These are phyloP conservation scores for Leiothrix lutea DNA, from an alignment of 2,113 vertebrate genomes.

Conservation along the genomic window DNA sequence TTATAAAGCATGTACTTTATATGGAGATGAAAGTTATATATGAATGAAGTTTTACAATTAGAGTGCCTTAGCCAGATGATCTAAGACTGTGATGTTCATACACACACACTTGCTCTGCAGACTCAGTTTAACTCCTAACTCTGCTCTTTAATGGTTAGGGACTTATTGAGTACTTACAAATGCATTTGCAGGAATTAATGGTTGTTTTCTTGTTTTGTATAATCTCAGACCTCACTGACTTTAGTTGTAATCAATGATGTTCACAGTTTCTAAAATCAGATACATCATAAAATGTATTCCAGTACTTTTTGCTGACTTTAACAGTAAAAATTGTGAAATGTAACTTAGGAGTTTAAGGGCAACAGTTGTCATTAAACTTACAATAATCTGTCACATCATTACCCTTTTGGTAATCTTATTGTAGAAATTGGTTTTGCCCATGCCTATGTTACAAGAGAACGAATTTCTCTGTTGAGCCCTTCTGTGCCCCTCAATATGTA, in stretches of 20 bases:
- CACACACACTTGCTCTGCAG: neutral
- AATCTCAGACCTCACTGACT: neutral
- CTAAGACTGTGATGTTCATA: neutral
- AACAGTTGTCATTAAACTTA: neutral
- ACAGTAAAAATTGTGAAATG: neutral
- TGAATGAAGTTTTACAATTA: neutral
- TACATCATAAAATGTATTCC: neutral
- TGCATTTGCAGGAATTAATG: neutral
- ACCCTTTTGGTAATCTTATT: neutral
- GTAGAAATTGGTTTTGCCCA: neutral
- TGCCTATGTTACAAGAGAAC: neutral
- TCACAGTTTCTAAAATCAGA: neutral
- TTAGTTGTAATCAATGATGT: neutral
- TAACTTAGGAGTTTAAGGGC: neutral
- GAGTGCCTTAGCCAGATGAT: neutral
- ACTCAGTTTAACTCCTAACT: neutral
- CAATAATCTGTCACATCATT: neutral
- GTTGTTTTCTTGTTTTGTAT: neutral
- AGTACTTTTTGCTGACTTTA: neutral
- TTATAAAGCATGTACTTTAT: neutral
- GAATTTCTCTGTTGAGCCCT: neutral
- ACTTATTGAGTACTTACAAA: neutral
- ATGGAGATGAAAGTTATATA: neutral
- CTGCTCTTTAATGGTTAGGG: neutral
- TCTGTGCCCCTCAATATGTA: neutral